These are phyloP conservation scores for Petrophora chlorosata DNA, from an alignment of 2,888 invertebrate genomes.

Conservation along the genomic window DNA sequence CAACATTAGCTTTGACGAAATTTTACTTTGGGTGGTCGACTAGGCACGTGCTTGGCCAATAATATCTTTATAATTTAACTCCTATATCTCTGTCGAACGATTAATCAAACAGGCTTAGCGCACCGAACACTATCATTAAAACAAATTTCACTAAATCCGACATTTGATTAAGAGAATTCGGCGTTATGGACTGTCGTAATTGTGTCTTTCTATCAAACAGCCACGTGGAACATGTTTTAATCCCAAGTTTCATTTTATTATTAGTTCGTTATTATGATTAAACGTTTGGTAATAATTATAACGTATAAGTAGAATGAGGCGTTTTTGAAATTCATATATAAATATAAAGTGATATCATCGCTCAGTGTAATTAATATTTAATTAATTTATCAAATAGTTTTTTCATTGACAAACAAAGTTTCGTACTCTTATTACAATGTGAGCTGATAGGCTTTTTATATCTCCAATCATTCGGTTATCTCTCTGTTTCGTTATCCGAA, in stretches of 20 bases:
- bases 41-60: constrained; percentile 39
- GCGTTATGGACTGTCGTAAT: constrained; percentile 39
- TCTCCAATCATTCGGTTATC: not conserved
- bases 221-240: constrained; percentile 29
- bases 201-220: constrained; percentile 37
- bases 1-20: constrained; percentile 7
- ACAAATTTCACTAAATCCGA: constrained; percentile 78
- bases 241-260: constrained; percentile 19
- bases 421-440: not conserved
- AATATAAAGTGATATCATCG: not conserved
- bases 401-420: not conserved
- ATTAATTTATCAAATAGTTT: constrained; percentile 4
- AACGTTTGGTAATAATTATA: constrained; percentile 24
- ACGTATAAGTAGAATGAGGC: constrained; percentile 10
- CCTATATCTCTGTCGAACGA: constrained; percentile 57
- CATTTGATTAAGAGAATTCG: constrained; percentile 75
- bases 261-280: constrained; percentile 25
- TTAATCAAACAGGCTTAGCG: constrained; percentile 75
- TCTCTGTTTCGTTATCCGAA: constrained; percentile 18
- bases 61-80: constrained; percentile 59
- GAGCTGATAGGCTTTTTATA: not conserved
- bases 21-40: constrained; percentile 35
- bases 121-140: constrained; percentile 72
- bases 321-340: constrained; percentile 3
- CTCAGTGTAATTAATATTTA: constrained; percentile 8